Percentiles rank a stretch among this genome's conserved stretches.
Conservation (phyloP, 2,888 invertebrate genomes). For the Diploptera punctata region DNA sequence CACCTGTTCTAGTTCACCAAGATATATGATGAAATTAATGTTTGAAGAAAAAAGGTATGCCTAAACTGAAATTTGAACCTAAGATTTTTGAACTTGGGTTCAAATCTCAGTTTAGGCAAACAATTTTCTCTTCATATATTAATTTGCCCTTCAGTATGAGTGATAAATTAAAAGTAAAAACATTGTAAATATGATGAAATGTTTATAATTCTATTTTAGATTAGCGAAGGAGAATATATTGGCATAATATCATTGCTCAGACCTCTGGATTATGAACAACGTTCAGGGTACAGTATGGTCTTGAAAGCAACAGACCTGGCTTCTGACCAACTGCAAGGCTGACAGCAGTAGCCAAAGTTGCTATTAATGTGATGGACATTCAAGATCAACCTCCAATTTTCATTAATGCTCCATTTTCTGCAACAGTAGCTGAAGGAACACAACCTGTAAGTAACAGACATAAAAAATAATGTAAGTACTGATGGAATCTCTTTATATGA, state of each 20-base stretch:
- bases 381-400: slow-evolving; percentile 87
- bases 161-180: no score
- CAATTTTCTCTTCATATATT: no score
- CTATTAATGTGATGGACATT: slow-evolving; percentile 77
- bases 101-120: no score
- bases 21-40: no score
- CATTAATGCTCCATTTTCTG: slow-evolving; percentile 79
- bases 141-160: no score
- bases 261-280: slow-evolving; percentile 77
- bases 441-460: slow-evolving; percentile 57
- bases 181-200: neutral
- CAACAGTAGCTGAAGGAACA: slow-evolving; percentile 77
- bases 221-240: slow-evolving; percentile 72
- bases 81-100: no score
- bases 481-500: no score
- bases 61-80: no score
- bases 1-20: no score
- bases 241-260: slow-evolving; percentile 71
- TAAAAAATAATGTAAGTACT: no score
- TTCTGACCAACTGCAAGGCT: slow-evolving; percentile 62
- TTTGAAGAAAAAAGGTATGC: no score
- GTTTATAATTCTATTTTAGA: slow-evolving; percentile 53
- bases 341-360: slow-evolving; percentile 73
- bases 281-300: slow-evolving; percentile 74
- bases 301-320: slow-evolving; percentile 71